Evolutionary conservation across 2,797 vertebrate genomes (phyloP).

Genomic region (Rhinatrema bivittatum): DNA sequence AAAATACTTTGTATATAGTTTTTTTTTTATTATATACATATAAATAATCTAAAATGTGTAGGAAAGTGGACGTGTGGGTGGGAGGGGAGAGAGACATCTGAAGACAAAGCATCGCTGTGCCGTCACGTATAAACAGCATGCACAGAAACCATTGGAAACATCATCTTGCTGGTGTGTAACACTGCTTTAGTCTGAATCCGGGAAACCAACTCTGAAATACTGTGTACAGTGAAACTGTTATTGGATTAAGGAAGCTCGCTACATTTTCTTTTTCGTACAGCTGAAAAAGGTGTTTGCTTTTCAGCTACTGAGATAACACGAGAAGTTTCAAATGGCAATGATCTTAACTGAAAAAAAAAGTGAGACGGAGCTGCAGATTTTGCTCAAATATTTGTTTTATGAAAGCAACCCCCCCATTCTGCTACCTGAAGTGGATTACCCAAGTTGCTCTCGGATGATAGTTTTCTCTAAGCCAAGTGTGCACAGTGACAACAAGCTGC

Average conservation of each 20-base stretch:
- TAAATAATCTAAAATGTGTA: constrained; percentile 35
- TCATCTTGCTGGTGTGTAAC: constrained; percentile 47
- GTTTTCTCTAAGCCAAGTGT: constrained; percentile 34
- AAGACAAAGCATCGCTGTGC: constrained; percentile 34
- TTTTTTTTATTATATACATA: constrained; percentile 55
- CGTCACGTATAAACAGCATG: constrained; percentile 42
- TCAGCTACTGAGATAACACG: no score
- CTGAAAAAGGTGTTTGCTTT: no score
- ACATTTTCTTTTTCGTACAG: constrained; percentile 20
- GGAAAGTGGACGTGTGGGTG: constrained; percentile 6
- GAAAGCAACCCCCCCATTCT: no score
- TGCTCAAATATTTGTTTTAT: no score
- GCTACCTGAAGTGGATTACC: constrained; percentile 30
- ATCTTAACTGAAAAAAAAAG: no score
- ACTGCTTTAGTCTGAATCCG: constrained; percentile 27
- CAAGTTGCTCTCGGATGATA: constrained; percentile 20
- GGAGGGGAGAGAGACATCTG: constrained; percentile 1
- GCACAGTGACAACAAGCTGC: constrained; percentile 30
- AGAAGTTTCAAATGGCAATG: no score
- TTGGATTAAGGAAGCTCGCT: constrained; percentile 22
- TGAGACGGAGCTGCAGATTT: no score
- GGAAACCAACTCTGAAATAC: constrained; percentile 28
- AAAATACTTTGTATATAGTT: constrained; percentile 64
- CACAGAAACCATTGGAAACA: constrained; percentile 33
- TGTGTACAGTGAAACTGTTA: constrained; percentile 30